Percentiles rank a stretch among this genome's conserved stretches.
These are phyloP conservation scores for Temnothorax nylanderi DNA, from an alignment of 1,140 invertebrate genomes.

Conservation along the genomic window DNA sequence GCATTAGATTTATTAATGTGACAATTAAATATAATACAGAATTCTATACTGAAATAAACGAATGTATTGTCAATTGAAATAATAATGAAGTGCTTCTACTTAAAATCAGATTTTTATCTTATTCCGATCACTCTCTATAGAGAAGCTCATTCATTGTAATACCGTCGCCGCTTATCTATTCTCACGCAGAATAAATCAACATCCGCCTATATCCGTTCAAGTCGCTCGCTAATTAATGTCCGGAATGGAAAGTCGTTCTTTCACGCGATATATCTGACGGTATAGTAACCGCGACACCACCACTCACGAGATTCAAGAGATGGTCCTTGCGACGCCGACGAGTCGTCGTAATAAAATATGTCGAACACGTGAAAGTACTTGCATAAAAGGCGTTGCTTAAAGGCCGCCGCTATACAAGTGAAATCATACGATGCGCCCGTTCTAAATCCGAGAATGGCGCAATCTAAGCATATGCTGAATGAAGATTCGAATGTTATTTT, in stretches of 20 bases:
- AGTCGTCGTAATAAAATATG: constrained; percentile 42
- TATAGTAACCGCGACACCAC: constrained; percentile 1
- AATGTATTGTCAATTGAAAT: not conserved
- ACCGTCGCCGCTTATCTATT: constrained; percentile 28
- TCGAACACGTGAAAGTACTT: constrained; percentile 64
- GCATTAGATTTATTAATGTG: not conserved
- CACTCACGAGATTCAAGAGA: constrained; percentile 30
- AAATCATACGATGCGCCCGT: constrained; percentile 26
- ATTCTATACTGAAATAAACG: not conserved
- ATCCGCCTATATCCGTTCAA: constrained; percentile 12
- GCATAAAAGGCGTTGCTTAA: constrained; percentile 17
- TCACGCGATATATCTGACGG: constrained; percentile 23
- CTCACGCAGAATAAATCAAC: constrained; percentile 9
- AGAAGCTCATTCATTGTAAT: not conserved
- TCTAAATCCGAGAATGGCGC: constrained; percentile 9
- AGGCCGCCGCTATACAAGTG: not conserved
- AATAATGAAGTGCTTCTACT: not conserved
- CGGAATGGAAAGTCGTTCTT: constrained; percentile 72
- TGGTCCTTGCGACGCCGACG: constrained; percentile 31
- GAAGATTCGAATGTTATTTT: not conserved
- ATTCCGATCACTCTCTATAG: not conserved
- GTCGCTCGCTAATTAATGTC: constrained; percentile 62
- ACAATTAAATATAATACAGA: not conserved
- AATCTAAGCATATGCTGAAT: not conserved
- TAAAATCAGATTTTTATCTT: constrained; percentile 7